These are phyloP conservation scores for Drosophila hamatofila DNA, from an alignment of 2,888 invertebrate genomes.

Conservation along the genomic window DNA sequence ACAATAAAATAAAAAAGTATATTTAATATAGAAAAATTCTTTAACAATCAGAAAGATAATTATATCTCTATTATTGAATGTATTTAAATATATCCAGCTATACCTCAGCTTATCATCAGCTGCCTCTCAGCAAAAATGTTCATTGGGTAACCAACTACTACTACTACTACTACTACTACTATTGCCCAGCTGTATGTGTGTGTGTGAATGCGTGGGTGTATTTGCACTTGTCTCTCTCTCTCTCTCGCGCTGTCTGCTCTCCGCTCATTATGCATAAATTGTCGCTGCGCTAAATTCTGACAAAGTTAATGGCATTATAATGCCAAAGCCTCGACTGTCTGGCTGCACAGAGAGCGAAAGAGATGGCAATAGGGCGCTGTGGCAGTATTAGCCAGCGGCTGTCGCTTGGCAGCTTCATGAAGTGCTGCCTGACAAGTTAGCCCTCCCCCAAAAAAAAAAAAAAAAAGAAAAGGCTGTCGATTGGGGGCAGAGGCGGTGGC, in stretches of 20 bases:
- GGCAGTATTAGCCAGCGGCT: constrained; percentile 47
- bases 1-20: too few relatives aligned
- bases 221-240: constrained; percentile 12
- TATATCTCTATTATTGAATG: too few relatives aligned
- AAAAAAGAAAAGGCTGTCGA: constrained; percentile 39
- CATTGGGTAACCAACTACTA: background rate
- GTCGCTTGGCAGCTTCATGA: constrained; percentile 32
- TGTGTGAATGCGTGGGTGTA: constrained; percentile 13
- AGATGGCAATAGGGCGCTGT: background rate
- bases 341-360: constrained; percentile 22
- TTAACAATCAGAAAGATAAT: too few relatives aligned
- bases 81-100: too few relatives aligned
- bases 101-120: background rate
- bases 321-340: constrained; percentile 57
- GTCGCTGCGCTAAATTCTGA: constrained; percentile 77
- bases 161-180: background rate
- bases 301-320: constrained; percentile 83
- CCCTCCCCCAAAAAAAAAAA: background rate
- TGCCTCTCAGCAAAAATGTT: background rate
- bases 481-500: constrained; percentile 7
- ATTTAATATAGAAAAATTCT: too few relatives aligned
- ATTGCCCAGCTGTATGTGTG: constrained; percentile 23
- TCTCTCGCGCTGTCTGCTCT: background rate
- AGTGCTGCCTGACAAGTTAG: constrained; percentile 37
- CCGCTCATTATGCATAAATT: constrained; percentile 80